Base-by-base conservation (phyloP, 2,797 vertebrate species). In the Dendrocincla fuliginosa region DNA sequence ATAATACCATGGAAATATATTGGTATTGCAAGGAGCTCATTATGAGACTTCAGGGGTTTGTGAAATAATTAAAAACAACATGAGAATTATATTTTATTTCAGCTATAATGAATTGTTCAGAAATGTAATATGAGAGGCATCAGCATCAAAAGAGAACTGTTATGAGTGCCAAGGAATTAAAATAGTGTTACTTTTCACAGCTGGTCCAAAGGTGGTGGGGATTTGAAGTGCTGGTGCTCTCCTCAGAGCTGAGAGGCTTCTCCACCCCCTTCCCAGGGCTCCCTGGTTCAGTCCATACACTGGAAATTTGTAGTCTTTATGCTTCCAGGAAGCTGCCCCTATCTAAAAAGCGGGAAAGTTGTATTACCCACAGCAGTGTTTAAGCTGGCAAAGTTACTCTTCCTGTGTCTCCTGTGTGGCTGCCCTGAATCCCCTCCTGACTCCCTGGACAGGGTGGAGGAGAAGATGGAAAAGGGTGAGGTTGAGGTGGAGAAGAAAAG, bases 21-120 rank as follows among this genome's bases (percentile, higher is more conserved):
- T 89, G 79, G 77, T 79, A 68, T 60, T 81, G 83, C 17, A 1
- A 70, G 74, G 91, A 93, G 87, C 87, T 97, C 89, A 22, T 96
- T 93, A 93, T 73, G 67, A 96, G 95, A 84, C 93, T 93, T 94
- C 57, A 74, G 80, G 90, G 74, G 76, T 94, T 90, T 76, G 77
- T 80, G 93, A 88, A 91, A 87, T 96, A 95, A 96, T 96, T 96
- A 96, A 96, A 96, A 93, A 94, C 96, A 95, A 91, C 85, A 27
- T 1, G 74, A 95, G 91, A 94, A 89, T 93, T 93, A 80, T 61
- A 32, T 95, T 96, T 96, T 86, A 82, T 95, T 91, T 95, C 93
- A 93, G 87, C 56, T 88, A 32, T 95, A 83, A 95, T 87, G 83
- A 92, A 91, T 74, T 76, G 81, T 90, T 95, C 85, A 84, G 71